Evolutionary conservation across 1,140 invertebrate species (phyloP).

Genomic region (Liolophura sinensis): DNA sequence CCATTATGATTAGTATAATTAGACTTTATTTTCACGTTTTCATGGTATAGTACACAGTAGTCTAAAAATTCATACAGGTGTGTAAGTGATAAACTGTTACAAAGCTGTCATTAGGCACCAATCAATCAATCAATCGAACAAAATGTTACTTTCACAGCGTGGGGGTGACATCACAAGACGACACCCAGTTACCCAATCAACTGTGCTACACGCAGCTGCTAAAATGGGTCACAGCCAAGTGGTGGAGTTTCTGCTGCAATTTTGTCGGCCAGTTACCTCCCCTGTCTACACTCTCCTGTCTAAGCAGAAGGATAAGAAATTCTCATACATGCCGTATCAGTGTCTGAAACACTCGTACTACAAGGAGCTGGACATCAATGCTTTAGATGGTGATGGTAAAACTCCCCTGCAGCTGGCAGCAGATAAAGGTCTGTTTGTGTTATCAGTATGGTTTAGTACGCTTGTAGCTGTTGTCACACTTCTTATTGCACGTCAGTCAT

Average conservation of each 20-base stretch:
- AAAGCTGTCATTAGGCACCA: no score
- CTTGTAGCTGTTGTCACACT: no score
- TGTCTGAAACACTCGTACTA: not conserved
- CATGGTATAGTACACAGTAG: no score
- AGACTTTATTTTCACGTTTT: no score
- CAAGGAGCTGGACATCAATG: constrained; percentile 41
- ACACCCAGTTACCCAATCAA: constrained; percentile 36
- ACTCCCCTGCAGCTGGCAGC: constrained; percentile 48
- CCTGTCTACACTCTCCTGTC: constrained; percentile 4
- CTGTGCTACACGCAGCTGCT: constrained; percentile 40
- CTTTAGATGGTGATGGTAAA: constrained; percentile 38
- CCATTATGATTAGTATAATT: no score
- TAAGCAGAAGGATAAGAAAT: not conserved
- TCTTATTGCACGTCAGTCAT: no score
- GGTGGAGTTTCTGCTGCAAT: constrained; percentile 34
- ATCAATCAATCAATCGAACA: not conserved
- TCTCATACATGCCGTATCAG: no score
- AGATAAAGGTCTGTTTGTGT: constrained; percentile 38
- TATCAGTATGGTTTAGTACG: not conserved
- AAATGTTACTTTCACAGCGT: constrained; percentile 25
- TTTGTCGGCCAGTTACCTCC: constrained; percentile 17
- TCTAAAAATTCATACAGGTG: no score
- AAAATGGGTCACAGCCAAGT: constrained; percentile 38
- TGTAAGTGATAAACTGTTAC: no score
- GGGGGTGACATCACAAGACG: constrained; percentile 41